Evolutionary conservation across 1,140 invertebrate species (phyloP).

Genomic region (Papilio helenus): DNA sequence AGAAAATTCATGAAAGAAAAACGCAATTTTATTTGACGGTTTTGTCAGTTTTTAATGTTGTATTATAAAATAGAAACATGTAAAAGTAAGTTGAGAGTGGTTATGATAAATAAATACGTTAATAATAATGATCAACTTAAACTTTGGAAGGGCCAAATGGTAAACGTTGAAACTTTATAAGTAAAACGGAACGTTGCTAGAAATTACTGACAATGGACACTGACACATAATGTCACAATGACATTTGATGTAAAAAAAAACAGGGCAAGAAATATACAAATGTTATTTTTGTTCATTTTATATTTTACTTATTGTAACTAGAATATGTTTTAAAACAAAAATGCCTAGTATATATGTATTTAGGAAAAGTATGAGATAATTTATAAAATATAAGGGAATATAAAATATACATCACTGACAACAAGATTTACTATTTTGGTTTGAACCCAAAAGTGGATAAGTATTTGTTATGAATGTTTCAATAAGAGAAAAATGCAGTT

Average conservation of each 20-base stretch:
- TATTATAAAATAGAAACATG: neutral
- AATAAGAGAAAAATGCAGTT: slow-evolving; percentile 40
- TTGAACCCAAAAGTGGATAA: neutral
- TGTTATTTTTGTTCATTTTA: too few species aligned
- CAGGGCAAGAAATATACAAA: neutral
- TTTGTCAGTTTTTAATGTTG: slow-evolving; percentile 1
- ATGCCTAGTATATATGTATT: neutral
- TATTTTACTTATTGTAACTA: too few species aligned
- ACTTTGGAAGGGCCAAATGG: neutral
- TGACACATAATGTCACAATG: neutral
- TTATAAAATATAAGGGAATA: neutral
- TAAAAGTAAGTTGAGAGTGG: neutral
- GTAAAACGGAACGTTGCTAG: slow-evolving; percentile 33
- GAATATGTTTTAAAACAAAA: neutral
- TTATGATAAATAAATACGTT: neutral
- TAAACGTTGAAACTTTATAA: neutral
- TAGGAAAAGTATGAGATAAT: neutral
- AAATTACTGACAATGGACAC: neutral
- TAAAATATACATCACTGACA: neutral
- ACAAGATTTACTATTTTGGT: neutral
- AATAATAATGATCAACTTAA: neutral
- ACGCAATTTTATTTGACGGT: neutral
- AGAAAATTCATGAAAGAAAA: slow-evolving; percentile 53
- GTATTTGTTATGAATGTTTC: slow-evolving; percentile 22
- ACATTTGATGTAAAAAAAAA: neutral